phyloP scores from a whole-genome alignment of 2,797 vertebrate genomes.

The Sebastes hubbsi region DNA sequence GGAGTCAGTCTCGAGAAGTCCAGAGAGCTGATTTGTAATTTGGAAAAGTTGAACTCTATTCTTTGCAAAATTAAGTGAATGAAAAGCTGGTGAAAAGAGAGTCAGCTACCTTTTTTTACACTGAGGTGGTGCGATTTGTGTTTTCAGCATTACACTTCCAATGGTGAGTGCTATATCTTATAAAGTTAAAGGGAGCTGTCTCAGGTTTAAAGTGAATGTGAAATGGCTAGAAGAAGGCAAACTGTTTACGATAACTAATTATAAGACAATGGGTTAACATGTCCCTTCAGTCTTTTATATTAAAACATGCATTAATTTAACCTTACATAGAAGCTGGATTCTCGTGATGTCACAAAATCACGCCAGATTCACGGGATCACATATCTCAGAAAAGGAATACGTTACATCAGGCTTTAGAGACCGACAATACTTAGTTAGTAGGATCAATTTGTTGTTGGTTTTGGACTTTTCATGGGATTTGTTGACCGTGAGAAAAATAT shows the following conservation, averaged over 20 bases:
- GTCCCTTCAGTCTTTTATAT: no score
- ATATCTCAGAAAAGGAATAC: neutral
- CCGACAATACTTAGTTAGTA: neutral
- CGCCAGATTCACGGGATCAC: no score
- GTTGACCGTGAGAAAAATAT: neutral
- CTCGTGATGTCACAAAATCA: no score
- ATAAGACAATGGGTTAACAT: no score
- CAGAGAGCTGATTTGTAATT: slow-evolving; percentile 29
- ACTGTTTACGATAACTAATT: no score
- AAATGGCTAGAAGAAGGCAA: no score
- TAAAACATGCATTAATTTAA: no score
- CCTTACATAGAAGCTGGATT: no score
- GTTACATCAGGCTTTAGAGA: neutral
- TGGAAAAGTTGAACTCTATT: slow-evolving; percentile 35
- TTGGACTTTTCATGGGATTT: neutral
- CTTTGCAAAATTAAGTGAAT: slow-evolving; percentile 19
- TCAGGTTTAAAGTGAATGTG: no score
- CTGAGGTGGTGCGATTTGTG: neutral
- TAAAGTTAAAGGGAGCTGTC: neutral
- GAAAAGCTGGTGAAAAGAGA: neutral
- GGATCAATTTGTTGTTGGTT: neutral
- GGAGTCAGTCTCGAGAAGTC: slow-evolving; percentile 58
- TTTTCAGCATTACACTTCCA: neutral
- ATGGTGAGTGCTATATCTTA: neutral
- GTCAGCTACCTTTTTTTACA: neutral